These are phyloP conservation scores for Drosophila fulvimacula DNA, from an alignment of 2,888 invertebrate genomes.

Conservation along the genomic window DNA sequence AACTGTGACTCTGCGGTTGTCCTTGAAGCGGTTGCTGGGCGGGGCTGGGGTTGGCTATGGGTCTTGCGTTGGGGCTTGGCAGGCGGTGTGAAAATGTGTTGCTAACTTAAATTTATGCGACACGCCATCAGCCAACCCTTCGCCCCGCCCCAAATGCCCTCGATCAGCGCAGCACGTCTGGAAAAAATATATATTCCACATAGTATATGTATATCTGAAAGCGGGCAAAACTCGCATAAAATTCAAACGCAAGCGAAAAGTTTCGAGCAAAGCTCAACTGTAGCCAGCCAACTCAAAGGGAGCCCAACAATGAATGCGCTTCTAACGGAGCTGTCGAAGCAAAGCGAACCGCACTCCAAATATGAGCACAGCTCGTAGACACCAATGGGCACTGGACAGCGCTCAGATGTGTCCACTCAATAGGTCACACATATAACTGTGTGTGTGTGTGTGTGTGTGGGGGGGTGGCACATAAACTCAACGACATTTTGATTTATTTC, in stretches of 20 bases:
- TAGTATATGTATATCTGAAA: conserved; percentile 22
- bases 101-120: conserved; percentile 79
- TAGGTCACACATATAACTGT: background rate
- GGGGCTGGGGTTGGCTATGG: background rate
- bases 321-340: background rate
- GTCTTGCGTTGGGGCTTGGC: conserved; percentile 10
- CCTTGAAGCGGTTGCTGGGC: conserved; percentile 60
- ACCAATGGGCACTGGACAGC: conserved; percentile 32
- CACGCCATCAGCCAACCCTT: conserved; percentile 45
- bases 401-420: conserved; percentile 12
- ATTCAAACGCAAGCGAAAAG: conserved; percentile 79
- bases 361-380: conserved; percentile 1
- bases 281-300: conserved; percentile 38
- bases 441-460: background rate
- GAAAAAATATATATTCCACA: background rate
- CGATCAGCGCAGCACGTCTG: conserved; percentile 6
- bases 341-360: conserved; percentile 7
- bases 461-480: conserved; percentile 45
- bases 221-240: conserved; percentile 69
- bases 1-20: conserved; percentile 80
- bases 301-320: background rate
- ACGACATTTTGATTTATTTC: conserved; percentile 77
- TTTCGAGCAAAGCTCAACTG: conserved; percentile 66
- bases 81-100: conserved; percentile 76
- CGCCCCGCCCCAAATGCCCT: background rate